phyloP scores from a whole-genome alignment of 1,140 invertebrate genomes.

The Coenobita brevimanus region DNA sequence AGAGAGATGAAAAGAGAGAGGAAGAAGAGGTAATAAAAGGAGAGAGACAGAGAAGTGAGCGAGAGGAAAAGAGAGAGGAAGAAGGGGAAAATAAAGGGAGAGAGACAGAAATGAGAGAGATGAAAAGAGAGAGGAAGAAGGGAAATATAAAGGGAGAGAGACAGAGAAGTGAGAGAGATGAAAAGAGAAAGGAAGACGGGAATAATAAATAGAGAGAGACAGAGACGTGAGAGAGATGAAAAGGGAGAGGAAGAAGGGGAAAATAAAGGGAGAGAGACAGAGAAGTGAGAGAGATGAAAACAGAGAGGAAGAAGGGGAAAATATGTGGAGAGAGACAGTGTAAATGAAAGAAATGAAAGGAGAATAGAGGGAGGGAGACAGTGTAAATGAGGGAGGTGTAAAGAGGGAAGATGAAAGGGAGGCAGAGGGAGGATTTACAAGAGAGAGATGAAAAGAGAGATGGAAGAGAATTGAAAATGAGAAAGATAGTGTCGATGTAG shows the following conservation, averaged over 20 bases:
- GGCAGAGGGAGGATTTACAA: no score
- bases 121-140: background rate
- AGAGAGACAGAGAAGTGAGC: background rate
- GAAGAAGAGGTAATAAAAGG: background rate
- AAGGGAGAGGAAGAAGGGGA: background rate
- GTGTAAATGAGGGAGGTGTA: background rate
- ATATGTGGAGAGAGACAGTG: background rate
- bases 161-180: background rate
- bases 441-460: background rate
- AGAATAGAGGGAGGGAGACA: background rate
- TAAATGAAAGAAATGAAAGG: slow-evolving; percentile 2
- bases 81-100: background rate
- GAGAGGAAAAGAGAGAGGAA: background rate
- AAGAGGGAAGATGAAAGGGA: no score
- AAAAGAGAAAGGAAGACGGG: background rate
- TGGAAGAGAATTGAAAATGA: background rate
- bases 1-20: background rate
- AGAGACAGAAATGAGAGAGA: background rate
- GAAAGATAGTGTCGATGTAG: no score
- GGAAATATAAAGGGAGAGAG: background rate
- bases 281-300: background rate
- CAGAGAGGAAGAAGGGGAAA: slow-evolving; percentile 12
- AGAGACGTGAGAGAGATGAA: slow-evolving; percentile 1
- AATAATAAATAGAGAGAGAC: background rate
- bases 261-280: background rate